Conservation (phyloP, 1,140 invertebrate species). For the Cardiocondyla obscurior region DNA sequence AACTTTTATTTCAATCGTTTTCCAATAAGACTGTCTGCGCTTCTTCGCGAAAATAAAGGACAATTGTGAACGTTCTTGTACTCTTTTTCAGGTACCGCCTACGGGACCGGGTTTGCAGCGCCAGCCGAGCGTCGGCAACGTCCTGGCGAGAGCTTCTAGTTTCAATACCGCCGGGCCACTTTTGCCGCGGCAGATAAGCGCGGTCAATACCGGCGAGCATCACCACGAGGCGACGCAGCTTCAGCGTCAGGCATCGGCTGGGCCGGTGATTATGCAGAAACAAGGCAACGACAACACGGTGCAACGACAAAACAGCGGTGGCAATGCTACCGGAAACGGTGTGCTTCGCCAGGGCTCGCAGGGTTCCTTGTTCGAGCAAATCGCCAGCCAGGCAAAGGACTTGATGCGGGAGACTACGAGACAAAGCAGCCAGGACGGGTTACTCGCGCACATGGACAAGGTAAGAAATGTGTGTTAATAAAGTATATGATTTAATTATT, state of each 20-base stretch:
- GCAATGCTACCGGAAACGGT: constrained; percentile 78
- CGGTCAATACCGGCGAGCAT: constrained; percentile 45
- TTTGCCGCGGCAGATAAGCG: constrained; percentile 74
- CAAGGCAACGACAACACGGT: constrained; percentile 57
- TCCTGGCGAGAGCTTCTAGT: constrained; percentile 86
- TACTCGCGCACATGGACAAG: constrained; percentile 96
- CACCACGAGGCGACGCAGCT: constrained; percentile 47
- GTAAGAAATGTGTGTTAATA: not conserved
- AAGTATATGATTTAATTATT: not conserved
- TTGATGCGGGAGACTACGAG: constrained; percentile 92
- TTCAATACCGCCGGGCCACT: constrained; percentile 82
- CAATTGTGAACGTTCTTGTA: not conserved
- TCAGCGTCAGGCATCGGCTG: constrained; percentile 60
- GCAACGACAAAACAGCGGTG: constrained; percentile 77
- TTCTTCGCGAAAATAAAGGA: not conserved
- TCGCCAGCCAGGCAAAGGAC: constrained; percentile 93
- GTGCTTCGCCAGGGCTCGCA: constrained; percentile 90
- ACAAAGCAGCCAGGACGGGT: constrained; percentile 94
- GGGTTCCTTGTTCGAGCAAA: constrained; percentile 92
- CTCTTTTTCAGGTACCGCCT: constrained; percentile 77
- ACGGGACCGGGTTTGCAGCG: constrained; percentile 85
- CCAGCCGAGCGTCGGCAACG: constrained; percentile 87
- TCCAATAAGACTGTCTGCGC: not conserved
- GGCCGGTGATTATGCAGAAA: constrained; percentile 68
- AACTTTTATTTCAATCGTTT: not conserved